Base-by-base conservation (phyloP, 2,888 invertebrate species). In the Pyrocoelia pectoralis region DNA sequence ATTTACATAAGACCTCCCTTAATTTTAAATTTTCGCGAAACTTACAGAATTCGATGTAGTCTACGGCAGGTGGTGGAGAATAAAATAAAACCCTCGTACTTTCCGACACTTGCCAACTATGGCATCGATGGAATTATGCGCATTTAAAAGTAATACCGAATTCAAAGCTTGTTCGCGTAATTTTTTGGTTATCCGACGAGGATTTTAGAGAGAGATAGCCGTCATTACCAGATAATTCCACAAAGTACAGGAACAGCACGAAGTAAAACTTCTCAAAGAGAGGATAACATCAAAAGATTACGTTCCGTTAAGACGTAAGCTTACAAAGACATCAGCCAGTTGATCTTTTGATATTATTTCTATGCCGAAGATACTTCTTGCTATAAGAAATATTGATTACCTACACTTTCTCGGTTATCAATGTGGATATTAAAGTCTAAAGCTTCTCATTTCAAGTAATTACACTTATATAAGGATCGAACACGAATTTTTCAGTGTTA, bases 1-100 rank as follows among this genome's bases (percentile, higher is more conserved):
- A 60, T 60, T 60, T 60, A 60, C 60, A 60, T 60, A 60, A 60
- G 60, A 50, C 54, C 49, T 54, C 54, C 48, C 60, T 60, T 60
- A 60, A 60, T 60, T 60, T 55, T 49, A 60, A 54, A 60, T 54
- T 60, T 60, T 49, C 24, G 4, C 10, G n/a, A 14, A 52, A 15
- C 52, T 24, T 52, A 28, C 52, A 38, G 38, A 38, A 48, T 13
- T 14, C 14, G 48, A 60, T 50, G 49, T 48, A 60, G 60, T 60
- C 48, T 54, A 54, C 60, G 49, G 53, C 60, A 60, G 60, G 60
- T 60, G 60, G 12, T 49, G 60, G n/a, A 28, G 38, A 55, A 24
- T 60, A 60, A 49, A 60, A 60, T 60, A 60, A 60, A 60, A 24
- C 50, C 15, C 19, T 53, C 14, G 38, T 18, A 50, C 43, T 29